Evolutionary conservation across 2,888 invertebrate species (phyloP).

Genomic region (Epicampocera succincta): DNA sequence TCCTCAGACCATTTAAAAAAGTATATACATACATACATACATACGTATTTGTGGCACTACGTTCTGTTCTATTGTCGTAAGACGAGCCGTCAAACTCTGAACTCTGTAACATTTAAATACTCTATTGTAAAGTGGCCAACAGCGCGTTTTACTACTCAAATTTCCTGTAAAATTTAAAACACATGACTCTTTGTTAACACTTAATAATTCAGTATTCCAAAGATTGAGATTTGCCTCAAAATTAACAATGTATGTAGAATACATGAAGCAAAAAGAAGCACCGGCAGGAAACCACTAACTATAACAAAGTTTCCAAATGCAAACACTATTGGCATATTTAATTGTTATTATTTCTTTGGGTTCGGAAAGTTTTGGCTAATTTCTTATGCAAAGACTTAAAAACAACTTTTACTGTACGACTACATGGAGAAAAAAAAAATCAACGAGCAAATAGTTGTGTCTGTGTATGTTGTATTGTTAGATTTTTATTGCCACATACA

Average conservation of each 20-base stretch:
- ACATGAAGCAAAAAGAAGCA: not conserved
- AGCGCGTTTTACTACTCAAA: too few species aligned
- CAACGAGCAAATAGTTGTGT: constrained; percentile 2
- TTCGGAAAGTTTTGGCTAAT: constrained; percentile 75
- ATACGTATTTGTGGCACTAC: too few species aligned
- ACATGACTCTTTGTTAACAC: not conserved
- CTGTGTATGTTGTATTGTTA: constrained; percentile 27
- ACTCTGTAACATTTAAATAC: too few species aligned
- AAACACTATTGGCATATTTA: constrained; percentile 53
- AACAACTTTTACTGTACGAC: constrained; percentile 44
- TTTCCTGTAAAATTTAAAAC: not conserved
- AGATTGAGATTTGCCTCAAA: not conserved
- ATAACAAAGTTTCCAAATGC: constrained; percentile 46
- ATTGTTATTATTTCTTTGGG: constrained; percentile 72
- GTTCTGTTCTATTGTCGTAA: too few species aligned
- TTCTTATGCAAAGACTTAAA: constrained; percentile 75
- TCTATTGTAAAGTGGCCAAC: too few species aligned
- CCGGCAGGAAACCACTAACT: constrained; percentile 50
- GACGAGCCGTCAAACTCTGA: too few species aligned
- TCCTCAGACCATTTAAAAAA: too few species aligned
- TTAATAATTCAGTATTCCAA: not conserved
- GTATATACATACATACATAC: too few species aligned
- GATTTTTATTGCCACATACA: not conserved
- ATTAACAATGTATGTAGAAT: not conserved
- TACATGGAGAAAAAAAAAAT: too few species aligned